These are phyloP conservation scores for Mustela lutreola DNA, from an alignment of 2,113 vertebrate genomes.

Conservation along the genomic window DNA sequence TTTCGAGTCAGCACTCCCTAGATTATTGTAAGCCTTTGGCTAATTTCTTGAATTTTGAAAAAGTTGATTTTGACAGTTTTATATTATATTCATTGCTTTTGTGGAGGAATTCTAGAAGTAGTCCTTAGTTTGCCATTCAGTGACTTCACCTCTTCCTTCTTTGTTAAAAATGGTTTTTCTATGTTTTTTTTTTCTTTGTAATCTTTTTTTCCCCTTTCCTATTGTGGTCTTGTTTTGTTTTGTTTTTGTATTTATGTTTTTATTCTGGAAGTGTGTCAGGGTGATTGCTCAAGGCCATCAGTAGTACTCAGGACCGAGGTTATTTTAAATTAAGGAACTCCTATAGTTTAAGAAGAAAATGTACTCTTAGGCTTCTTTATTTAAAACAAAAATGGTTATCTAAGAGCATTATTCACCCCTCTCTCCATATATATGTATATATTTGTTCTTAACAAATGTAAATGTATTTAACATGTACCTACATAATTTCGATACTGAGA, in stretches of 20 bases:
- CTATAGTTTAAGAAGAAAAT: background rate
- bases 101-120: background rate
- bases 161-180: background rate
- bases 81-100: constrained; percentile 1
- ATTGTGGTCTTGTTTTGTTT: background rate
- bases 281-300: background rate
- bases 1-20: background rate
- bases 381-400: background rate
- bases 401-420: background rate
- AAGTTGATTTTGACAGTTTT: background rate
- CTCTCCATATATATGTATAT: background rate
- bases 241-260: background rate
- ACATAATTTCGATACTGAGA: background rate
- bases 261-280: background rate
- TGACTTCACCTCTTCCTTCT: background rate
- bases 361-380: background rate
- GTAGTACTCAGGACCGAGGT: background rate
- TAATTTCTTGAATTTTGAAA: background rate
- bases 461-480: background rate
- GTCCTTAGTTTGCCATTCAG: background rate
- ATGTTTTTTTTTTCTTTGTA: background rate
- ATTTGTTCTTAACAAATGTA: background rate
- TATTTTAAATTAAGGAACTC: constrained; percentile 50
- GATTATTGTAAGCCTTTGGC: background rate
- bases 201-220: background rate